Conservation (phyloP, 2,113 vertebrate species). For the Misgurnus mizolepis region DNA sequence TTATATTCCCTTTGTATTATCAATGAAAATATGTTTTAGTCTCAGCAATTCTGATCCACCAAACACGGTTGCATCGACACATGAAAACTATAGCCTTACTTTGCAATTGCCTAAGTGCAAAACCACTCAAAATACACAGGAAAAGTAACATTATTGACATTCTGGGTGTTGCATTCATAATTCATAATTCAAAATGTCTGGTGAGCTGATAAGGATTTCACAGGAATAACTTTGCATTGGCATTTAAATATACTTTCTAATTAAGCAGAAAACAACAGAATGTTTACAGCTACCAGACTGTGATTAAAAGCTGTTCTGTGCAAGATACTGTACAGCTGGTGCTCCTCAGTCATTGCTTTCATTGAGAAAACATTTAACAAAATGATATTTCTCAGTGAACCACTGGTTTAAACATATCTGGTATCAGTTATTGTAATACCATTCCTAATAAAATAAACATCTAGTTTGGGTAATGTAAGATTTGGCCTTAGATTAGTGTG, state of each 20-base stretch:
- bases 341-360: slow-evolving; percentile 10
- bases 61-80: background rate
- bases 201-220: background rate
- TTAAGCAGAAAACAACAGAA: slow-evolving; percentile 20
- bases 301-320: slow-evolving; percentile 10
- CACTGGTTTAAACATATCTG: slow-evolving; percentile 17
- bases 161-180: background rate
- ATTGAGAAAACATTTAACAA: background rate
- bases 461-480: slow-evolving; percentile 15
- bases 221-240: background rate
- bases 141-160: background rate
- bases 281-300: slow-evolving; percentile 12
- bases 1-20: background rate
- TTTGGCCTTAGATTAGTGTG: slow-evolving; percentile 4
- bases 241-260: slow-evolving; percentile 27
- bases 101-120: background rate
- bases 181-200: background rate
- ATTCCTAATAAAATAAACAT: slow-evolving; percentile 15
- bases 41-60: background rate
- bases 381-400: slow-evolving; percentile 13
- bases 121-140: slow-evolving; percentile 1
- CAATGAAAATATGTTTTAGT: background rate
- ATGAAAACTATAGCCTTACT: background rate
- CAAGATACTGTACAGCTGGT: slow-evolving; percentile 12
- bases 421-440: slow-evolving; percentile 9